These are phyloP conservation scores for Sycophaga agraensis DNA, from an alignment of 1,140 invertebrate species.

Conservation along the genomic window DNA sequence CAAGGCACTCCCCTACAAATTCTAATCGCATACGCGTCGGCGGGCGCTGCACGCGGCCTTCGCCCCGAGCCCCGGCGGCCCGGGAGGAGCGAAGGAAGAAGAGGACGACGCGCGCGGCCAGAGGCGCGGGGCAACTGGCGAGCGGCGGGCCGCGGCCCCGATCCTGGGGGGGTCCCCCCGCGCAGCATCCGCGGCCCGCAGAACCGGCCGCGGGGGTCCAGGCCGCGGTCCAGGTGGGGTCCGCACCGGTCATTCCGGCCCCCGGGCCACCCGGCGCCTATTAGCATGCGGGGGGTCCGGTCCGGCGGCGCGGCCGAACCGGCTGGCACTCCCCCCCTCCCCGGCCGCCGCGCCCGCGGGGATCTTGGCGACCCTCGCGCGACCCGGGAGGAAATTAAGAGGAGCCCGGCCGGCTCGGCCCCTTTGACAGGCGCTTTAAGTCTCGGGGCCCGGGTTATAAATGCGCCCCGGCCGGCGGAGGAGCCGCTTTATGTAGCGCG, in stretches of 20 bases:
- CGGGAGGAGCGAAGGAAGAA: background rate
- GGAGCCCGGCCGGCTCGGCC: background rate
- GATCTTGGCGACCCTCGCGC: too few relatives aligned
- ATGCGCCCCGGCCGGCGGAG: slow-evolving; percentile 7
- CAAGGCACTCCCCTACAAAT: too few relatives aligned
- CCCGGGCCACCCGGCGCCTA: background rate
- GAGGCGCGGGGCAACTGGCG: too few relatives aligned
- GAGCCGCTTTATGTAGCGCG: too few relatives aligned
- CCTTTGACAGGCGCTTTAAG: too few relatives aligned
- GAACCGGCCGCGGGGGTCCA: slow-evolving; percentile 44
- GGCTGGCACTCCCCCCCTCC: slow-evolving; percentile 13
- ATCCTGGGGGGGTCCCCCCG: slow-evolving; percentile 9
- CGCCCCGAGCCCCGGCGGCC: background rate
- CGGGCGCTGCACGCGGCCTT: background rate
- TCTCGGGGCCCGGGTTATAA: background rate
- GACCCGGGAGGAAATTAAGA: background rate
- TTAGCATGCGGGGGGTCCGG: too few relatives aligned
- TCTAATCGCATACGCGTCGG: too few relatives aligned
- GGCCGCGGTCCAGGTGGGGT: slow-evolving; percentile 55
- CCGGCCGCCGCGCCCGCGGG: too few relatives aligned
- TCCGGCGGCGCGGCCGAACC: too few relatives aligned
- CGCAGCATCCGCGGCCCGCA: background rate
- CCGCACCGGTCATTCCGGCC: slow-evolving; percentile 43
- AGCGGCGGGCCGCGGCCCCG: background rate
- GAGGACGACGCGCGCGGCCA: too few relatives aligned